Base-by-base conservation (phyloP, 2,797 vertebrate species). In the Alcedo atthis region DNA sequence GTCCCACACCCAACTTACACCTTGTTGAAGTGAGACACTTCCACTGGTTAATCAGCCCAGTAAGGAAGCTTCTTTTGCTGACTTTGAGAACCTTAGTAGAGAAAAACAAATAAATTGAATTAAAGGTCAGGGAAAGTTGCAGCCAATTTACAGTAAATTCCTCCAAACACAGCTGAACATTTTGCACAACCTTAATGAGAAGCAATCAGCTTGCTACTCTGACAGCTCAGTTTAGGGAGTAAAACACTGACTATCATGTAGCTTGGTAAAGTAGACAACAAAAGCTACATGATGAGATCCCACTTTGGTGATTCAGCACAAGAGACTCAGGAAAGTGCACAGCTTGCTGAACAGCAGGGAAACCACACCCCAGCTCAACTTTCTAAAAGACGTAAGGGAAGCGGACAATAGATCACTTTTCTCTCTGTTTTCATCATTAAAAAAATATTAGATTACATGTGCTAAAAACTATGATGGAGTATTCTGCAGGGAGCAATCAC, bases 31-130 rank as follows among this genome's bases (percentile, higher is more conserved):
- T 6, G 40, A 90, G 86, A 46, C 32, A 59, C 54, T 32, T 53
- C 21, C 85, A 88, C 15, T 30, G 51, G 91, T 95, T 96, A 92
- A 95, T 87, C 92, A 93, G 84, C 75, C 77, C 80, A 35, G 70
- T 33, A 73, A 79, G 62, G 80, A 79, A 7, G 77, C 49, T 42
- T 62, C 64, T 89, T 95, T 89, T 95, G 83, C 89, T 91, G 85
- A 94, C 96, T 95, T 85, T 40, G 91, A 85, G 86, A 93, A 74
- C 62, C 45, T 83, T 8, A 6, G 30, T 21, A 55, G 53, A 67
- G 51, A 53, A 95, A 91, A 95, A 51, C 45, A 80, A 87, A 93
- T 76, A 58, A 79, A 83, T 74, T 77, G 59, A 18, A 53, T 82
- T 70, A 63, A 69, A 93, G 85, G 68, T 93, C 94, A 92, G 62